Percentiles rank a stretch among this genome's conserved stretches.
These are phyloP conservation scores for Denticeps clupeoides DNA, from an alignment of 2,797 vertebrate species.

Conservation along the genomic window DNA sequence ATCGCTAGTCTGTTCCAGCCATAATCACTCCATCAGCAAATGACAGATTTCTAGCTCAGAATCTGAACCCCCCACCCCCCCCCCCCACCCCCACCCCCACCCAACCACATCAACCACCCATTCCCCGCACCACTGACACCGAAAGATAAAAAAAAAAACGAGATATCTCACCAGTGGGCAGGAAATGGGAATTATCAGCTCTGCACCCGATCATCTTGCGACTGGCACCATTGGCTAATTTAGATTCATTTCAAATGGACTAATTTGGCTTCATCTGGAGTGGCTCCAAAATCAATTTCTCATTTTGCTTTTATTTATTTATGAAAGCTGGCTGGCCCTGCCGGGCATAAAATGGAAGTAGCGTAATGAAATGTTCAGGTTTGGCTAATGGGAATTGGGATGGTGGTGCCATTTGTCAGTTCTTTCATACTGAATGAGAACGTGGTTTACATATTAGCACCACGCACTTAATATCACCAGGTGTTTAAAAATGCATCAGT, in stretches of 20 bases:
- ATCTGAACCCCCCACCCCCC: too few relatives aligned
- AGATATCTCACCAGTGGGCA: too few relatives aligned
- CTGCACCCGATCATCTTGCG: too few relatives aligned
- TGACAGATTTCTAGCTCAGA: too few relatives aligned
- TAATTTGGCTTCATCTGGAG: slow-evolving; percentile 10
- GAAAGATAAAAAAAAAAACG: too few relatives aligned
- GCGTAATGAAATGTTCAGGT: slow-evolving; percentile 15
- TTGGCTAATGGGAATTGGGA: slow-evolving; percentile 12
- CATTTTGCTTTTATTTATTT: slow-evolving; percentile 24
- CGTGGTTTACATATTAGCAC: background rate
- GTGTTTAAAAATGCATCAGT: background rate
- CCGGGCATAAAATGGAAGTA: slow-evolving; percentile 9
- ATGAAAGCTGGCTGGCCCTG: slow-evolving; percentile 5
- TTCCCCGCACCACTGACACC: too few relatives aligned
- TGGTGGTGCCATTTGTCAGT: background rate
- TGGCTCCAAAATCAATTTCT: slow-evolving; percentile 16
- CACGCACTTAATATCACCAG: background rate
- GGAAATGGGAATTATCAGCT: too few relatives aligned
- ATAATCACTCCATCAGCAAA: too few relatives aligned
- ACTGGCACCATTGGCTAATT: too few relatives aligned
- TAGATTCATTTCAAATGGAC: slow-evolving; percentile 11
- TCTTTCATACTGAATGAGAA: background rate
- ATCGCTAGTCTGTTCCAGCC: too few relatives aligned
- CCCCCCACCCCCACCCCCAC: too few relatives aligned
- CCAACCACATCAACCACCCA: too few relatives aligned